These are phyloP conservation scores for Argynnis bischoffii DNA, from an alignment of 2,888 invertebrate genomes.

Conservation along the genomic window DNA sequence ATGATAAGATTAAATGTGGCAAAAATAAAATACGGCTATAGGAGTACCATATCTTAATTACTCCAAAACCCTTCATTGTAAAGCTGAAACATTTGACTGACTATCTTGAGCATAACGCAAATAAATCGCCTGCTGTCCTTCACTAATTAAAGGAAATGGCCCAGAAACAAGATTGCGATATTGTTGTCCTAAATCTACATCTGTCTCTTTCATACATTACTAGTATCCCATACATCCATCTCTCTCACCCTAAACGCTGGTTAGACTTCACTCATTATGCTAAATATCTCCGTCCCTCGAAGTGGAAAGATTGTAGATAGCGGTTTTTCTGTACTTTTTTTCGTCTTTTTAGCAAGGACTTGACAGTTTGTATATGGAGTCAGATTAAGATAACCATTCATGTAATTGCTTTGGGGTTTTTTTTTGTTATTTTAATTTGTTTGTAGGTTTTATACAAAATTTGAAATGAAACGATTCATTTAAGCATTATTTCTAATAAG, in stretches of 20 bases:
- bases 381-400: conserved; percentile 75
- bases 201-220: conserved; percentile 48
- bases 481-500: no score
- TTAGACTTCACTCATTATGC: conserved; percentile 81
- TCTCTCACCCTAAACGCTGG: conserved; percentile 69
- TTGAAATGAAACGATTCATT: background rate
- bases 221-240: conserved; percentile 43
- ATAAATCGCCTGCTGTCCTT: conserved; percentile 74
- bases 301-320: conserved; percentile 65
- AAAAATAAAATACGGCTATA: background rate
- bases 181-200: conserved; percentile 69
- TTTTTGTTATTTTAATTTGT: conserved; percentile 7
- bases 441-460: background rate
- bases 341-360: conserved; percentile 58
- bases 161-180: conserved; percentile 83
- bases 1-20: background rate
- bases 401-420: conserved; percentile 62
- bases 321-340: conserved; percentile 47
- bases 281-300: conserved; percentile 75
- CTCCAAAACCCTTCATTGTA: conserved; percentile 45
- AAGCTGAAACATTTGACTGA: conserved; percentile 57
- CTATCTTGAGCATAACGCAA: conserved; percentile 66
- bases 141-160: conserved; percentile 82
- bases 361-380: conserved; percentile 82
- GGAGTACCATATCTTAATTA: conserved; percentile 27